These are phyloP conservation scores for Tetranychus truncatus DNA, from an alignment of 2,888 invertebrate genomes.

Conservation along the genomic window DNA sequence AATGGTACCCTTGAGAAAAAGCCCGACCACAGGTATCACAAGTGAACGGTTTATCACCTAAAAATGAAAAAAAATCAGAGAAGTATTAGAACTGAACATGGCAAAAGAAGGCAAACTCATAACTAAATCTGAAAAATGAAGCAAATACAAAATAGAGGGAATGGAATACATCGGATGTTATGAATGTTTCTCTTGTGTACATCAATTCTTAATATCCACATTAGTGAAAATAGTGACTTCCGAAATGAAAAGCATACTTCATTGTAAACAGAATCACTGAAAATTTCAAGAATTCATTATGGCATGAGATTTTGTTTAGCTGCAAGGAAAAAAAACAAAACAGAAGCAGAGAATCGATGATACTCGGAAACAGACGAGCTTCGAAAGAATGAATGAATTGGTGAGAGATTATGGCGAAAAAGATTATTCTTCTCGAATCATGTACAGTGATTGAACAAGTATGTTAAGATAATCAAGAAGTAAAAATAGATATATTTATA, in stretches of 20 bases:
- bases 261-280: no score
- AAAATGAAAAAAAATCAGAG: not conserved
- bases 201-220: no score
- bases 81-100: not conserved
- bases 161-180: not conserved
- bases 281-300: no score
- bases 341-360: no score
- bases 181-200: no score
- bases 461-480: not conserved
- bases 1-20: conserved; percentile 29
- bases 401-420: not conserved
- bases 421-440: not conserved
- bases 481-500: not conserved
- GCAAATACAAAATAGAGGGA: not conserved
- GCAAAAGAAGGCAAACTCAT: not conserved
- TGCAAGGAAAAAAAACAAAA: no score
- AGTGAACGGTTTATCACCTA: conserved; percentile 28
- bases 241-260: no score
- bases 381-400: not conserved
- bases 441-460: not conserved
- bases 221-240: no score
- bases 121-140: not conserved
- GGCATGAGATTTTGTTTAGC: no score
- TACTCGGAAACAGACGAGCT: no score
- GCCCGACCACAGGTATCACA: conserved; percentile 28